A percentile compares a stretch with the other conserved stretches of the same genome.
phyloP scores from a whole-genome alignment of 2,888 invertebrate genomes.

The Stenichneumon culpator region DNA sequence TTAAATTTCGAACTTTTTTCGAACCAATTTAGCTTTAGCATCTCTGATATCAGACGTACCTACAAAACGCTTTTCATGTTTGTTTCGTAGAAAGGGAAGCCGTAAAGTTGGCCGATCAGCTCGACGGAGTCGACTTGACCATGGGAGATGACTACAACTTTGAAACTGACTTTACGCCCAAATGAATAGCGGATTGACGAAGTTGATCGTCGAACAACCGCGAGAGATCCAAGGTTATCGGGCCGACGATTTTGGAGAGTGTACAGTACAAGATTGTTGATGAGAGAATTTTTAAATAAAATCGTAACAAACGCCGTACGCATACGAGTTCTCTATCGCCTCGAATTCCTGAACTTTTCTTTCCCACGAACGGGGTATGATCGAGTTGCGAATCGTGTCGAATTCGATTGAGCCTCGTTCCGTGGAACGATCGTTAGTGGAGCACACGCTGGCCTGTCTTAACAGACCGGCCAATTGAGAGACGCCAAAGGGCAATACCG shows the following conservation, averaged over 20 bases:
- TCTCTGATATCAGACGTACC: not conserved
- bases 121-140: constrained; percentile 88
- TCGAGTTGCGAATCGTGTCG: not conserved
- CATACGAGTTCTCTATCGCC: not conserved
- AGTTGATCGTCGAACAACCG: not conserved
- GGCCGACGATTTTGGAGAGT: constrained; percentile 34
- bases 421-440: not conserved
- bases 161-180: constrained; percentile 86
- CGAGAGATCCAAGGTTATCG: not conserved
- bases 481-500: not conserved
- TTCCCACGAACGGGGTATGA: not conserved
- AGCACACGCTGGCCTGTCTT: not conserved
- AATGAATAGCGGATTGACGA: constrained; percentile 40
- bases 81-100: constrained; percentile 88
- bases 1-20: not conserved
- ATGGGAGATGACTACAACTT: constrained; percentile 88
- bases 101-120: constrained; percentile 88
- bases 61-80: not conserved
- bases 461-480: constrained; percentile 24
- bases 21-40: not conserved
- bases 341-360: not conserved
- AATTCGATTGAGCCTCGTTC: constrained; percentile 22
- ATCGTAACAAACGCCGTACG: not conserved
- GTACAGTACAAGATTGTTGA: constrained; percentile 50
- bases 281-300: not conserved